Conservation (phyloP, 2,113 vertebrate genomes). For the Rynchops niger region DNA sequence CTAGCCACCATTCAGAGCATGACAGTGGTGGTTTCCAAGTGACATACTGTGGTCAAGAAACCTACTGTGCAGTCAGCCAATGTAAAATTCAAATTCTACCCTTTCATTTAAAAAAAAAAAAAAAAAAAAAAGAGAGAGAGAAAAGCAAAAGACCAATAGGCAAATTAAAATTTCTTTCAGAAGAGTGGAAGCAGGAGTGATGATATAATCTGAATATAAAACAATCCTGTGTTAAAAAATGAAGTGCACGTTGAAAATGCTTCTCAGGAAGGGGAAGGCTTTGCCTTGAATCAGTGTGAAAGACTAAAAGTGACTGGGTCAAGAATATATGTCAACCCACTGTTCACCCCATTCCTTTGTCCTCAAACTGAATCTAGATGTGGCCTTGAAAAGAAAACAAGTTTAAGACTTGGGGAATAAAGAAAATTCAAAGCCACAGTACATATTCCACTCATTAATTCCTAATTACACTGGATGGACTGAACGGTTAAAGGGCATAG, state of each 20-base stretch:
- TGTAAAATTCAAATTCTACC: not conserved
- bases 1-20: not conserved
- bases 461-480: not conserved
- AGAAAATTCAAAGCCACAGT: not conserved
- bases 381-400: not conserved
- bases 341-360: not conserved
- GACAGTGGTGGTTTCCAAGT: not conserved
- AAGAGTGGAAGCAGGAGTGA: not conserved
- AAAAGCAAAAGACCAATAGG: not conserved
- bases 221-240: not conserved
- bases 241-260: not conserved
- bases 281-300: not conserved
- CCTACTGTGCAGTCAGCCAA: not conserved
- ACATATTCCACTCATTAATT: not conserved
- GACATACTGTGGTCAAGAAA: not conserved
- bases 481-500: not conserved
- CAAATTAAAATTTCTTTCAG: not conserved
- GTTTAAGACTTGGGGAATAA: not conserved
- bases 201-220: not conserved
- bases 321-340: not conserved
- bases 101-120: not conserved
- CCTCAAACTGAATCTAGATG: not conserved
- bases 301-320: not conserved
- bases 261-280: not conserved
- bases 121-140: too few species aligned